phyloP scores from a whole-genome alignment of 2,888 invertebrate species.

The Phorcus lineatus region DNA sequence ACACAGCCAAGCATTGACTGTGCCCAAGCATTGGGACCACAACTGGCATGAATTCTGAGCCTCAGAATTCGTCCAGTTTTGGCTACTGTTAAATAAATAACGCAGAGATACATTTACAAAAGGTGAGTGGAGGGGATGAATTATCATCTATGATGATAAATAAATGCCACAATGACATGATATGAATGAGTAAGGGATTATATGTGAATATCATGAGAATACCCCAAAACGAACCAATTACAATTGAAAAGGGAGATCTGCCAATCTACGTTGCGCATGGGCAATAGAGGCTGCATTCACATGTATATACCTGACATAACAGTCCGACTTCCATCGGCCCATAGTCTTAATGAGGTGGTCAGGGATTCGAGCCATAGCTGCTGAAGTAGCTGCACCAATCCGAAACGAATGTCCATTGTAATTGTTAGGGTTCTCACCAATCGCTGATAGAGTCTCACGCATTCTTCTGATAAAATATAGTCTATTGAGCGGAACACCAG shows the following conservation, averaged over 20 bases:
- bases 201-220: too few relatives aligned
- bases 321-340: slow-evolving; percentile 8
- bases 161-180: too few relatives aligned
- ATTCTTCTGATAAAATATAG: background rate
- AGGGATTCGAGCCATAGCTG: background rate
- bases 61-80: too few relatives aligned
- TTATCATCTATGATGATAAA: too few relatives aligned
- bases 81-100: too few relatives aligned
- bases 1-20: too few relatives aligned
- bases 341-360: slow-evolving; percentile 26
- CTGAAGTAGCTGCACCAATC: slow-evolving; percentile 24
- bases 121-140: too few relatives aligned
- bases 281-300: background rate
- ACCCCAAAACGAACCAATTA: background rate
- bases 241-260: background rate
- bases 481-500: background rate
- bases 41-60: too few relatives aligned
- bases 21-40: too few relatives aligned
- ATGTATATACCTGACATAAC: background rate
- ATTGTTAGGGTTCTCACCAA: background rate
- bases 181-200: too few relatives aligned
- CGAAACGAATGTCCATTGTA: slow-evolving; percentile 28
- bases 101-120: too few relatives aligned
- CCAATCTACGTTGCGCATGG: background rate
- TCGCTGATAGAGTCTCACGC: background rate